These are phyloP conservation scores for Murina feae DNA, from an alignment of 2,113 vertebrate species.

Conservation along the genomic window DNA sequence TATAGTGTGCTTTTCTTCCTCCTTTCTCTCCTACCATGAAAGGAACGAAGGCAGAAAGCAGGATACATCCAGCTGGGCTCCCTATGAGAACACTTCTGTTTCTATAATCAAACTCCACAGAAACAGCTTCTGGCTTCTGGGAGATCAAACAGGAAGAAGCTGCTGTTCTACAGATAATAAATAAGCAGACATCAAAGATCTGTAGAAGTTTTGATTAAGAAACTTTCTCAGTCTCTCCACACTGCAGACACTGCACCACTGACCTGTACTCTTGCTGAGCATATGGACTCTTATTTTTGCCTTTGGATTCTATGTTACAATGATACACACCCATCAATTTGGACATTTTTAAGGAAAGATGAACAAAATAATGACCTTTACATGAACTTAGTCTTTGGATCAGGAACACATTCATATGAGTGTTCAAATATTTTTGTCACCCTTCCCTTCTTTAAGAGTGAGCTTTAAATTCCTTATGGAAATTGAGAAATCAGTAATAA, in stretches of 20 bases:
- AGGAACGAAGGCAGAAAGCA: conserved; percentile 28
- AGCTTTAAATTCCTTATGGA: background rate
- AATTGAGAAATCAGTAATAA: background rate
- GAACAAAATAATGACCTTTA: background rate
- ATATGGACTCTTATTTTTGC: background rate
- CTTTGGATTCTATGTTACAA: background rate
- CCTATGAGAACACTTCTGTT: background rate
- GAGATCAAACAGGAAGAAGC: conserved; percentile 55
- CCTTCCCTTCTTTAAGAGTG: background rate
- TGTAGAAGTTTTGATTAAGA: conserved; percentile 44
- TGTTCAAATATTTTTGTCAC: conserved; percentile 24
- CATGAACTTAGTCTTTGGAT: conserved; percentile 24
- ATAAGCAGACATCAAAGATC: conserved; percentile 70
- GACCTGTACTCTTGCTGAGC: background rate
- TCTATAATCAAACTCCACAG: conserved; percentile 59
- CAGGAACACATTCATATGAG: background rate
- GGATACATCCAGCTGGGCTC: conserved; percentile 48
- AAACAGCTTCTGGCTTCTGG: conserved; percentile 27
- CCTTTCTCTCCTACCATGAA: conserved; percentile 13
- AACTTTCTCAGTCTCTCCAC: conserved; percentile 17
- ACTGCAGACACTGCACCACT: background rate
- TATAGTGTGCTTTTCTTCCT: conserved; percentile 6
- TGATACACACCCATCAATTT: background rate
- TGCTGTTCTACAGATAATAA: conserved; percentile 53
- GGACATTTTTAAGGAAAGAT: background rate